Evolutionary conservation across 2,888 invertebrate species (phyloP).

Genomic region (Tridacna gigas): DNA sequence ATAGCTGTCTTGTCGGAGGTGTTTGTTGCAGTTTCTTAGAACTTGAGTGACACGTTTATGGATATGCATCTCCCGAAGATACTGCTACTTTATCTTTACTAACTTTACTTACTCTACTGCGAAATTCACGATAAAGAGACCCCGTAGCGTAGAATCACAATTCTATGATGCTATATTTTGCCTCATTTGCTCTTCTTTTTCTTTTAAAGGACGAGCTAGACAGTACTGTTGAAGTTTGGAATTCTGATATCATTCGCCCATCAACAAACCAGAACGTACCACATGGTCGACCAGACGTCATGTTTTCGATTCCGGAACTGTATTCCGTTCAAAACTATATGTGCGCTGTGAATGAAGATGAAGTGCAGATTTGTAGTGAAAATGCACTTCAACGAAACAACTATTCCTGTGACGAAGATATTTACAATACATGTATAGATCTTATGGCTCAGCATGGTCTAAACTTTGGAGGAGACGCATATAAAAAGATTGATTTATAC

Average conservation of each 20-base stretch:
- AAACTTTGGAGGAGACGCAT: not conserved
- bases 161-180: too few relatives aligned
- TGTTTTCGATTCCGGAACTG: conserved; percentile 16
- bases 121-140: too few relatives aligned
- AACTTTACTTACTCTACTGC: too few relatives aligned
- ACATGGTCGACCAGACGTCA: conserved; percentile 15
- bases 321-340: conserved; percentile 14
- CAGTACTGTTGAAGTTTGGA: conserved; percentile 24
- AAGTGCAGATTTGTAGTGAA: not conserved
- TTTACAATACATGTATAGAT: not conserved
- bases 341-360: not conserved
- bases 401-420: not conserved
- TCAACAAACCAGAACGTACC: conserved; percentile 13
- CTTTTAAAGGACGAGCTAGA: conserved; percentile 22
- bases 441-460: conserved; percentile 3
- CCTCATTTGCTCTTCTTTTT: not conserved
- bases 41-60: too few relatives aligned
- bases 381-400: not conserved
- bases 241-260: conserved; percentile 27
- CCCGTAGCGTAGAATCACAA: too few relatives aligned
- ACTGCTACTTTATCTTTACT: too few relatives aligned
- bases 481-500: not conserved
- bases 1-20: too few relatives aligned
- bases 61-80: too few relatives aligned
- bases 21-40: too few relatives aligned